Conservation (phyloP, 2,797 vertebrate genomes). For the Liasis olivaceus region DNA sequence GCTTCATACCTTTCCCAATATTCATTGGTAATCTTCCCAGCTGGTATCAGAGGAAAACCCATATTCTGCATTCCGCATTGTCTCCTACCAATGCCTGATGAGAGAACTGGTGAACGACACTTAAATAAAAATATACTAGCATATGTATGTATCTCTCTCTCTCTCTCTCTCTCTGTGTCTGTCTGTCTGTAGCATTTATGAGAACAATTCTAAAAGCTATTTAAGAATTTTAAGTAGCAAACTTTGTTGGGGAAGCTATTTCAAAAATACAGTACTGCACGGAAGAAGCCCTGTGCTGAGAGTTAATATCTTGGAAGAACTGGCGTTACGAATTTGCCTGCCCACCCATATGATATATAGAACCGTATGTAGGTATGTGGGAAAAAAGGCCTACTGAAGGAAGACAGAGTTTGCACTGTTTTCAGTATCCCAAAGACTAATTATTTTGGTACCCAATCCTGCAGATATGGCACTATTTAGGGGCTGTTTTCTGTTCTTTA, state of each 20-base stretch:
- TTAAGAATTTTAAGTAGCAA: no score
- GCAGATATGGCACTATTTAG: background rate
- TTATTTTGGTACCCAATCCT: background rate
- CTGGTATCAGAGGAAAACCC: background rate
- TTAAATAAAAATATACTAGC: background rate
- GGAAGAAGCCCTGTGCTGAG: background rate
- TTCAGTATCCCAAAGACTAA: background rate
- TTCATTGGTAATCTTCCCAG: background rate
- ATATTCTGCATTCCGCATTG: background rate
- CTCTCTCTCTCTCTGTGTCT: no score
- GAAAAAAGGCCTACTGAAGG: background rate
- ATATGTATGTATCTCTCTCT: no score
- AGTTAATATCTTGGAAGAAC: background rate
- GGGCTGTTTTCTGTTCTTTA: conserved; percentile 31
- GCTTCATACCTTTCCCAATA: background rate
- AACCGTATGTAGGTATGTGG: no score
- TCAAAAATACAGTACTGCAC: background rate
- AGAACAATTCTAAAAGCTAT: no score
- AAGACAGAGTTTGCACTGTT: background rate
- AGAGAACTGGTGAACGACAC: background rate
- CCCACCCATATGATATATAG: background rate
- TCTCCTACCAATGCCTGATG: background rate
- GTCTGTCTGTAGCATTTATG: no score
- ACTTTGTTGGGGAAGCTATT: background rate
- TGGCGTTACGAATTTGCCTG: background rate